A percentile compares a stretch with the other conserved stretches of the same genome.
Conservation (phyloP, 2,113 vertebrate genomes). For the Mirza zaza region DNA sequence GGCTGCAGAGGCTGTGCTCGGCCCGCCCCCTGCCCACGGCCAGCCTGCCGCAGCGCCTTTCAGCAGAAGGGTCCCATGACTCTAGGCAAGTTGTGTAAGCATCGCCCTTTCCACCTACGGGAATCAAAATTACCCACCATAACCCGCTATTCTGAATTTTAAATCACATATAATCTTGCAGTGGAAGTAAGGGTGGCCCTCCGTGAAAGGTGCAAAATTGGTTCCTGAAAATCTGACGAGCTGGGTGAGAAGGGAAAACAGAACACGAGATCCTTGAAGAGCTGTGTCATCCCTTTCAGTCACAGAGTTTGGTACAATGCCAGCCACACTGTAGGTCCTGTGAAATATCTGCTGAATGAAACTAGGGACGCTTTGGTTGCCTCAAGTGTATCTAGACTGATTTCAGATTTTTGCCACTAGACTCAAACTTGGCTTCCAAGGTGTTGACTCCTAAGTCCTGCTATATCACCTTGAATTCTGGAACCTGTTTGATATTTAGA, state of each 20-base stretch:
- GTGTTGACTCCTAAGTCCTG: background rate
- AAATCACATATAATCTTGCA: background rate
- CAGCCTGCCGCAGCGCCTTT: background rate
- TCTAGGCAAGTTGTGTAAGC: background rate
- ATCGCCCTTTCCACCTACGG: background rate
- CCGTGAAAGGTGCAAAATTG: background rate
- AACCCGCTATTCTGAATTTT: background rate
- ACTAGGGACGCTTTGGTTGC: background rate
- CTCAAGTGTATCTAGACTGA: background rate
- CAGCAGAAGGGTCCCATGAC: background rate
- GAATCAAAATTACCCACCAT: background rate
- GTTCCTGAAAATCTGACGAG: background rate
- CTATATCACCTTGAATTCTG: background rate
- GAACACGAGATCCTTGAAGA: background rate
- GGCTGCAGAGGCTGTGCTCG: background rate
- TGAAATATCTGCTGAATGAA: background rate
- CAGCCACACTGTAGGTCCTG: background rate
- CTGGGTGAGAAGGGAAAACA: background rate
- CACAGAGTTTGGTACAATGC: background rate
- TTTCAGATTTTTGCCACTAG: background rate
- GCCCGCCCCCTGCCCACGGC: background rate
- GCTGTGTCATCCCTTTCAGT: background rate
- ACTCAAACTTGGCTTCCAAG: background rate
- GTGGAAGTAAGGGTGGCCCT: background rate
- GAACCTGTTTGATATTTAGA: background rate